Conservation (phyloP, 2,888 invertebrate species). For the Hylaea fasciaria region DNA sequence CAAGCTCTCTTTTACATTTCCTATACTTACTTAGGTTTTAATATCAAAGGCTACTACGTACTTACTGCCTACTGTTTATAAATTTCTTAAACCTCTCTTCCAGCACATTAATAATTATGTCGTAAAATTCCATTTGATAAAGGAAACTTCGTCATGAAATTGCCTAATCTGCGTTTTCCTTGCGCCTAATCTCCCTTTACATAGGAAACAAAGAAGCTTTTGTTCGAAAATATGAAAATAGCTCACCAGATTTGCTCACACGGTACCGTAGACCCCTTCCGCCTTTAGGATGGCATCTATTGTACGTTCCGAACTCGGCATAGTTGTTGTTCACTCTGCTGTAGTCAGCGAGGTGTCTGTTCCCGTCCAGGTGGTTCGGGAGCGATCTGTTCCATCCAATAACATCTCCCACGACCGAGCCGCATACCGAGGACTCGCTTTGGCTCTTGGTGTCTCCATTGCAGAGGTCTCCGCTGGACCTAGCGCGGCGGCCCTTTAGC, state of each 20-base stretch:
- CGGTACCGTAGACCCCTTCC: conserved; percentile 78
- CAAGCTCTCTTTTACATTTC: no score
- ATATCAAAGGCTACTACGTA: no score
- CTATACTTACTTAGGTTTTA: no score
- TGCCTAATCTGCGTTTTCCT: not conserved
- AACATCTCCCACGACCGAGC: conserved; percentile 80
- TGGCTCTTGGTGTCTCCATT: conserved; percentile 84
- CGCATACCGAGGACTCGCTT: conserved; percentile 80
- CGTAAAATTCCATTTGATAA: no score
- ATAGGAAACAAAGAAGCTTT: conserved; percentile 18
- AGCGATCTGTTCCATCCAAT: conserved; percentile 86
- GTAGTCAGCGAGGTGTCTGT: conserved; percentile 84
- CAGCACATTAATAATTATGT: not conserved
- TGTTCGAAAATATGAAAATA: conserved; percentile 16
- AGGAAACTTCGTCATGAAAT: conserved; percentile 5
- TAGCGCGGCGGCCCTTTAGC: conserved; percentile 88
- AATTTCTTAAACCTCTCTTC: no score
- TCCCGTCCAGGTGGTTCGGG: conserved; percentile 89
- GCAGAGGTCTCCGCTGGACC: conserved; percentile 90
- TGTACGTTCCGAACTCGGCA: conserved; percentile 77
- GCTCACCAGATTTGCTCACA: conserved; percentile 79
- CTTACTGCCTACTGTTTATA: no score
- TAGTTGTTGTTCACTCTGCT: conserved; percentile 85
- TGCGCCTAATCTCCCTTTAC: conserved; percentile 5
- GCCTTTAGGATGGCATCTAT: conserved; percentile 75